Percentiles rank a stretch among this genome's conserved stretches.
Evolutionary conservation across 2,113 vertebrate genomes (phyloP).

Genomic region (Anhinga rufa): DNA sequence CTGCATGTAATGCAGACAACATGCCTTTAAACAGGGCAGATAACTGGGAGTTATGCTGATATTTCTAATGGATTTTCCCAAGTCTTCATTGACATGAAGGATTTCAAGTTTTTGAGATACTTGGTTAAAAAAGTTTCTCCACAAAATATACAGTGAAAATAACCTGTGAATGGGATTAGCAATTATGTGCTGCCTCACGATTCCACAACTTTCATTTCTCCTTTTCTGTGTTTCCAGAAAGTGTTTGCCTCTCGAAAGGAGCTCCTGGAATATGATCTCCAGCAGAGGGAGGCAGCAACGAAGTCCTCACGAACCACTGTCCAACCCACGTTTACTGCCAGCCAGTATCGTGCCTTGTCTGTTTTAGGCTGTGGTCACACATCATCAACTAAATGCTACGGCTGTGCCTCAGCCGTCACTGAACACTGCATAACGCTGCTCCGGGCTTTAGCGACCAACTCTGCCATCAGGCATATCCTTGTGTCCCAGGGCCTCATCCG

Average conservation of each 20-base stretch:
- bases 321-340: conserved; percentile 94
- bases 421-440: conserved; percentile 97
- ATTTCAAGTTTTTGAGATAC: neutral
- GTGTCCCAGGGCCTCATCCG: conserved; percentile 96
- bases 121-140: neutral
- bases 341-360: conserved; percentile 92
- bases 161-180: neutral
- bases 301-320: conserved; percentile 85
- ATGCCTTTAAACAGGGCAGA: neutral
- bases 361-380: conserved; percentile 96
- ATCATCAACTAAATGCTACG: conserved; percentile 95
- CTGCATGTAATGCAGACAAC: neutral
- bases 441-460: conserved; percentile 91
- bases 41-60: neutral
- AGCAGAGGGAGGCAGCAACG: conserved; percentile 94
- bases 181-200: neutral
- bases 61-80: neutral
- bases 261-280: conserved; percentile 93
- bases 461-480: conserved; percentile 92
- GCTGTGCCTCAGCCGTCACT: conserved; percentile 94
- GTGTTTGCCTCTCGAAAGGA: conserved; percentile 98
- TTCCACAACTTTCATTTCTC: neutral
- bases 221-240: conserved; percentile 79
- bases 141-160: neutral
- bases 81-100: neutral